These are phyloP conservation scores for Atta colombica DNA, from an alignment of 1,140 invertebrate species.

Conservation along the genomic window DNA sequence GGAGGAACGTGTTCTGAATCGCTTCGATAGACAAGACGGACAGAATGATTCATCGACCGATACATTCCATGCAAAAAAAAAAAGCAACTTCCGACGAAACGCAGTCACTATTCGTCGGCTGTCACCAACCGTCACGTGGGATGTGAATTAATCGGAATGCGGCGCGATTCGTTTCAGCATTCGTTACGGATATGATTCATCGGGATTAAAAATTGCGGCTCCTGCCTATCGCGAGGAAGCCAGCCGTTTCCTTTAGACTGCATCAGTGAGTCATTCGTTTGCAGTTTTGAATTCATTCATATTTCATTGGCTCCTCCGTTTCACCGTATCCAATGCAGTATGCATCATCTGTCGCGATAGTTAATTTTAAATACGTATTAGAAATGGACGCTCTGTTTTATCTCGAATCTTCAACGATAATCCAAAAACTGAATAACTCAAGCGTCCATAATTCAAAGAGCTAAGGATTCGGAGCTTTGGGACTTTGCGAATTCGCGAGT, in stretches of 20 bases:
- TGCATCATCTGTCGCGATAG: background rate
- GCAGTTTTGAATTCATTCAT: slow-evolving; percentile 56
- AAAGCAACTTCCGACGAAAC: slow-evolving; percentile 47
- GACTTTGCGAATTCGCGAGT: background rate
- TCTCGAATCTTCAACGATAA: background rate
- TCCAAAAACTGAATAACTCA: background rate
- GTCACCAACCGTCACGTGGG: slow-evolving; percentile 48
- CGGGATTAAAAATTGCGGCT: slow-evolving; percentile 69
- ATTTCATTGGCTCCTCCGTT: background rate
- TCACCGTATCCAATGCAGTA: background rate
- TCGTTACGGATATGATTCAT: slow-evolving; percentile 73
- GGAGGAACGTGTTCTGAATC: slow-evolving; percentile 26
- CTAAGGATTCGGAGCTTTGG: background rate
- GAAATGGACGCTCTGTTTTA: background rate
- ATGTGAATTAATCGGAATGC: slow-evolving; percentile 68
- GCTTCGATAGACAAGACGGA: slow-evolving; percentile 48
- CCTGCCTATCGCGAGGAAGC: slow-evolving; percentile 47
- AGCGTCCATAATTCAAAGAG: background rate
- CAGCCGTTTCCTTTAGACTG: slow-evolving; percentile 56
- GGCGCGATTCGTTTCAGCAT: slow-evolving; percentile 69
- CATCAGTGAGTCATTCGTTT: slow-evolving; percentile 47
- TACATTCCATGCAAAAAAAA: slow-evolving; percentile 39
- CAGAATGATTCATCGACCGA: slow-evolving; percentile 59
- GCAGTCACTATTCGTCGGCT: slow-evolving; percentile 64
- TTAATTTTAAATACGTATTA: background rate